A percentile compares a stretch with the other conserved stretches of the same genome.
Evolutionary conservation across 2,113 vertebrate species (phyloP).

Genomic region (Bettongia penicillata): DNA sequence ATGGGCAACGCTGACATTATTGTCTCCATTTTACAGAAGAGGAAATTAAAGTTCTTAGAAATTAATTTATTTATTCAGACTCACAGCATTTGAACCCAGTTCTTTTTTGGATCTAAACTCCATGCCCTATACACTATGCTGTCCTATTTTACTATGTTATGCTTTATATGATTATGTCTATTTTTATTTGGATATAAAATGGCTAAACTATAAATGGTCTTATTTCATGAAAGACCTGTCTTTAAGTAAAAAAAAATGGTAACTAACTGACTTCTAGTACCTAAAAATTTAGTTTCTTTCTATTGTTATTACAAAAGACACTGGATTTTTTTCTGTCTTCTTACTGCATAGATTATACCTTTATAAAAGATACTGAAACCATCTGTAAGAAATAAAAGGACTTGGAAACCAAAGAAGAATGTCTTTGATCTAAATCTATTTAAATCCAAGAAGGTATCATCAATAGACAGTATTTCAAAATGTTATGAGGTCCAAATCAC

Average conservation of each 20-base stretch:
- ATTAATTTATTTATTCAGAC: not conserved
- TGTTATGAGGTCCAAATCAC: conserved; percentile 32
- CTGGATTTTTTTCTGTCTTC: not conserved
- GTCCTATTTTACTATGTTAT: not conserved
- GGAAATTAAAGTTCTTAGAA: not conserved
- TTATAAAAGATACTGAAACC: not conserved
- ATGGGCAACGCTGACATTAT: not conserved
- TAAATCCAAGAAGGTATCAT: not conserved
- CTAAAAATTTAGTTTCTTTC: not conserved
- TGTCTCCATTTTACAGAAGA: not conserved
- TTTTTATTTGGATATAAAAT: conserved; percentile 10
- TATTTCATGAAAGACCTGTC: not conserved
- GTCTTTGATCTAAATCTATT: not conserved
- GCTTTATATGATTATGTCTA: conserved; percentile 15
- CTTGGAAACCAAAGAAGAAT: conserved; percentile 23
- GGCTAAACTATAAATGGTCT: not conserved
- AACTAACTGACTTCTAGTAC: not conserved
- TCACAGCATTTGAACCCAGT: not conserved
- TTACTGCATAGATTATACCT: not conserved
- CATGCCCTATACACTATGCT: not conserved
- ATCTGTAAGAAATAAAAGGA: not conserved
- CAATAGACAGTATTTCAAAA: not conserved
- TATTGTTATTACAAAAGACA: conserved; percentile 28
- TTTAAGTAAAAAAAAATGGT: conserved; percentile 27
- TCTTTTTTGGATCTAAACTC: not conserved